Evolutionary conservation across 1,140 invertebrate species (phyloP).

Genomic region (Philopotamus ludificatus): DNA sequence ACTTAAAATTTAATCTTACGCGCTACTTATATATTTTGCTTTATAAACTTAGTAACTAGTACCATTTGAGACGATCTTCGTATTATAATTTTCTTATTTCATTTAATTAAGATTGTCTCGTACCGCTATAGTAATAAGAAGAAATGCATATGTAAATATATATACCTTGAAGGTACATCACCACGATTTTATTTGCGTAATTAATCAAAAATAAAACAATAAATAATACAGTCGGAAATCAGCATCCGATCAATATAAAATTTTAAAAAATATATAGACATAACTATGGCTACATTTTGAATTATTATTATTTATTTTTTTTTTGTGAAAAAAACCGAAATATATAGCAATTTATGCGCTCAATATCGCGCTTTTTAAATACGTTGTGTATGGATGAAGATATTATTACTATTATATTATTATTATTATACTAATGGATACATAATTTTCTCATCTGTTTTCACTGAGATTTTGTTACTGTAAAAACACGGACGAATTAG

Average conservation of each 20-base stretch:
- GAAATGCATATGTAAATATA: slow-evolving; percentile 30
- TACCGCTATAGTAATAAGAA: slow-evolving; percentile 29
- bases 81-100: slow-evolving; percentile 37
- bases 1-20: slow-evolving; percentile 34
- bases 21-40: slow-evolving; percentile 38
- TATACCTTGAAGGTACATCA: slow-evolving; percentile 26
- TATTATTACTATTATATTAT: slow-evolving; percentile 8
- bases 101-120: slow-evolving; percentile 39
- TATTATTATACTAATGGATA: slow-evolving; percentile 39
- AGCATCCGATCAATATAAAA: slow-evolving; percentile 5
- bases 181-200: slow-evolving; percentile 12
- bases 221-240: slow-evolving; percentile 7
- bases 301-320: too few relatives aligned
- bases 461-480: slow-evolving; percentile 39
- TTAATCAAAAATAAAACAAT: slow-evolving; percentile 2
- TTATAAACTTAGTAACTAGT: slow-evolving; percentile 42
- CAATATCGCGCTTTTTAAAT: slow-evolving; percentile 12
- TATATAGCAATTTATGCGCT: too few relatives aligned
- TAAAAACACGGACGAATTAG: slow-evolving; percentile 43
- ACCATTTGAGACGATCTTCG: slow-evolving; percentile 42
- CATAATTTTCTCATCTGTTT: slow-evolving; percentile 42
- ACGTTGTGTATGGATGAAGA: slow-evolving; percentile 11
- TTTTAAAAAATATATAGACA: slow-evolving; percentile 23
- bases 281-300: slow-evolving; percentile 13
- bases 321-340: too few relatives aligned